Conservation (phyloP, 1,140 invertebrate species). For the Heliothis subflexa region DNA sequence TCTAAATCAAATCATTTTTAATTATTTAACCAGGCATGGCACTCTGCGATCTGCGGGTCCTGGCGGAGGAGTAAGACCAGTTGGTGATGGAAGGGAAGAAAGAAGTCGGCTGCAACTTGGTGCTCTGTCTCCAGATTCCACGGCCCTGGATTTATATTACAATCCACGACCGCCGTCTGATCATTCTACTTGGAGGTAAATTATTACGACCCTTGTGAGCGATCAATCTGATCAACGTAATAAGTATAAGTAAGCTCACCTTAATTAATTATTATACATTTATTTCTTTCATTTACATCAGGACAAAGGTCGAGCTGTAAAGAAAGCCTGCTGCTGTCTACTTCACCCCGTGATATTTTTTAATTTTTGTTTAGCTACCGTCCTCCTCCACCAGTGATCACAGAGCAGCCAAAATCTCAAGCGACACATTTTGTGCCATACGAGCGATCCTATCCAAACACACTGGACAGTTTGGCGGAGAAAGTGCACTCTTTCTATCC, state of each 20-base stretch:
- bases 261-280: too few relatives aligned
- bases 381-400: constrained; percentile 93
- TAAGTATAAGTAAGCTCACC: too few relatives aligned
- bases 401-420: constrained; percentile 93
- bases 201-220: background rate
- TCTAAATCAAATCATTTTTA: background rate
- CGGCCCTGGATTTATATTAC: constrained; percentile 93
- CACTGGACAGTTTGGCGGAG: constrained; percentile 95
- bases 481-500: constrained; percentile 94
- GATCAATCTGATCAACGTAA: background rate
- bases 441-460: constrained; percentile 95
- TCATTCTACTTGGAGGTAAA: constrained; percentile 84
- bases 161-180: constrained; percentile 89
- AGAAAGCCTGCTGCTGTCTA: too few relatives aligned
- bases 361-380: constrained; percentile 74
- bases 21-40: constrained; percentile 70
- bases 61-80: constrained; percentile 68
- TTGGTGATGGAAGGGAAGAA: constrained; percentile 91
- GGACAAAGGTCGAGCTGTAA: too few relatives aligned
- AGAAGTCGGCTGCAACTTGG: constrained; percentile 91
- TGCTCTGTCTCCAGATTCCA: constrained; percentile 88
- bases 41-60: constrained; percentile 75
- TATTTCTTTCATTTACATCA: constrained; percentile 36
- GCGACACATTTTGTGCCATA: constrained; percentile 93
- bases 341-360: too few relatives aligned